These are phyloP conservation scores for Nycteola revayana DNA, from an alignment of 2,888 invertebrate genomes.

Conservation along the genomic window DNA sequence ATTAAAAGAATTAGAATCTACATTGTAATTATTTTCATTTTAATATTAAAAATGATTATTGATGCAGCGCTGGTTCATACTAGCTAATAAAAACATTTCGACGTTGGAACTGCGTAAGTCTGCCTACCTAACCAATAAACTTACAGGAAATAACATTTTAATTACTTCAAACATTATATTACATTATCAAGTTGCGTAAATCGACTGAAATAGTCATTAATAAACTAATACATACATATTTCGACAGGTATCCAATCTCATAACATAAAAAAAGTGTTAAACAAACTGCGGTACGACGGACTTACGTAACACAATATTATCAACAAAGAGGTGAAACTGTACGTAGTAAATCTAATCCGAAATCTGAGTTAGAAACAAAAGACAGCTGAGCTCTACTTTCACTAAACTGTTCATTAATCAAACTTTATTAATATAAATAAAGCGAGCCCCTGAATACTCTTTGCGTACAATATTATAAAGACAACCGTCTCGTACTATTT, in stretches of 20 bases:
- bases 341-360: slow-evolving; percentile 35
- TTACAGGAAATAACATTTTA: slow-evolving; percentile 9
- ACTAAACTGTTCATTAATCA: slow-evolving; percentile 64
- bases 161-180: slow-evolving; percentile 18
- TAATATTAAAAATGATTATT: too few relatives aligned
- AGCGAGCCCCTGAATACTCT: slow-evolving; percentile 35
- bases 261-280: slow-evolving; percentile 11
- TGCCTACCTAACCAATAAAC: too few relatives aligned
- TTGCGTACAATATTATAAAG: slow-evolving; percentile 27
- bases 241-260: slow-evolving; percentile 28
- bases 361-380: slow-evolving; percentile 49
- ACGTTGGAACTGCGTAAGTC: too few relatives aligned
- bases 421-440: slow-evolving; percentile 63
- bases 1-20: too few relatives aligned
- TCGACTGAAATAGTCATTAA: slow-evolving; percentile 15
- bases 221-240: slow-evolving; percentile 25
- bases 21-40: too few relatives aligned
- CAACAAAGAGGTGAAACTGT: slow-evolving; percentile 39
- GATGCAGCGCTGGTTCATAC: too few relatives aligned
- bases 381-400: slow-evolving; percentile 44
- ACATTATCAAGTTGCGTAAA: slow-evolving; percentile 11
- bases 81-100: too few relatives aligned
- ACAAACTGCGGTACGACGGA: slow-evolving; percentile 15
- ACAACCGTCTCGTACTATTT: too few relatives aligned
- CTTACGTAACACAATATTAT: slow-evolving; percentile 27